Evolutionary conservation across 2,888 invertebrate genomes (phyloP), one percentile per base, ranked within the genome.

Genomic region (Desoria tigrina): DNA sequence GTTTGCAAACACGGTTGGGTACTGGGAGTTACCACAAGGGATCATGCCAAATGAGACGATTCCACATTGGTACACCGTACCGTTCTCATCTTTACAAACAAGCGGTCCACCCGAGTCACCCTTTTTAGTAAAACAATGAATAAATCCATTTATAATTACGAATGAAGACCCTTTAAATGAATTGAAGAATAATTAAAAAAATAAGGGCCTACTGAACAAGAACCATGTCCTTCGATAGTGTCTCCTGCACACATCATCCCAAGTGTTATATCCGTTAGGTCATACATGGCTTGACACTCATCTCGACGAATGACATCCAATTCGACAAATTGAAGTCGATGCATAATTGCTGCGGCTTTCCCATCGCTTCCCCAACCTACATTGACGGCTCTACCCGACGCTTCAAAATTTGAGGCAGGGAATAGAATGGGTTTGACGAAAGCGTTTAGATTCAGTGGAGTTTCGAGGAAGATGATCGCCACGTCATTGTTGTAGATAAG

Each of bases 21-120:
- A 51, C 14, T 21, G n/a, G 6, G 51, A 24, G 23, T n/a, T 23
- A 18, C 27, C 54, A 54, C 64, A 64, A 16, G 28, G 28, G 16
- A 66, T 16, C 49, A 61, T 54, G 42, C 81, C 81, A 80, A 80
- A 81, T 64, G 80, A 80, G 4, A 81, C 80, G 42, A 81, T 70
- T 6, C 81, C 81, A 67, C 81, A 81, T 24, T 80, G 71, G 59
- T 79, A 79, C 65, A 77, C 74, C 6, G 76, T 76, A n/a, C 76
- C 77, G 58, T 77, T 77, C 2, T 62, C 28, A 42, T 75, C 69
- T 58, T 72, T 74, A 66, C 80, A 81, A 3, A 78, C 76, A 23
- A 81, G 65, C 1, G 80, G 81, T 0, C 81, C 81, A 16, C 81
- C 81, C 37, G 79, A 80, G 74, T 81, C 81, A 9, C 81, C 81